Base-by-base conservation (phyloP, 2,797 vertebrate species). In the Carduelis carduelis region DNA sequence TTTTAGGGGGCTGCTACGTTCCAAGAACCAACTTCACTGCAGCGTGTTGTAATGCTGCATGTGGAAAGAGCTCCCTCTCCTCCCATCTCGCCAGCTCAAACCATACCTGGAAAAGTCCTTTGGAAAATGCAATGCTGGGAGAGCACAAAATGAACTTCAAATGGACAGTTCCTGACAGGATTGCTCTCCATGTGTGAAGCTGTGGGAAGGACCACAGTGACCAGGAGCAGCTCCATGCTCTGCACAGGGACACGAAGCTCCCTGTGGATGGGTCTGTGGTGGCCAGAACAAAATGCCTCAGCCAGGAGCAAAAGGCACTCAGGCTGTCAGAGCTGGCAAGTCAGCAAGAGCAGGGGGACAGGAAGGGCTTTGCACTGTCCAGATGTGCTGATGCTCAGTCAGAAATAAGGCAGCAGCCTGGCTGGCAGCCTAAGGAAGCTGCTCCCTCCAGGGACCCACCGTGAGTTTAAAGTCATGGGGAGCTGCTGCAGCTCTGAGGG, bases 1-100 rank as follows among this genome's bases (percentile, higher is more conserved):
- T 94, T 95, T 96, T 91, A 94, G 95, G 95, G 93, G 95, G 84
- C 91, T 86, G 88, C 81, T 82, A 39, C 6, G 76, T 92, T 93
- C 92, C 92, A 94, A 91, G 76, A 95, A 83, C 65, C 83, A 90
- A 47, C 61, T 88, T 50, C 39, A 20, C 1, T 72, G 69, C 79
- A 86, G 46, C 23, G 13, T 83, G 83, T 76, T 89, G 76, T 46
- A 95, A 94, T 1, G 4, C 84, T 59, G 61, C 1, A 1, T 26
- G 46, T 7, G 8, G 50, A 59, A 93, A 88, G 72, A 0, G 2
- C 32, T 90, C 82, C 61, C 2, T 22, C 72, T 84, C 64, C 63
- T 82, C 83, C 52, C 7, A 3, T 64, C 74, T 77, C 4, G 0
- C 26, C 53, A 27, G 32, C 12, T 24, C 15, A 55, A 85, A 50